phyloP scores from a whole-genome alignment of 2,888 invertebrate species.

The Scaptodrosophila latifasciaeformis region DNA sequence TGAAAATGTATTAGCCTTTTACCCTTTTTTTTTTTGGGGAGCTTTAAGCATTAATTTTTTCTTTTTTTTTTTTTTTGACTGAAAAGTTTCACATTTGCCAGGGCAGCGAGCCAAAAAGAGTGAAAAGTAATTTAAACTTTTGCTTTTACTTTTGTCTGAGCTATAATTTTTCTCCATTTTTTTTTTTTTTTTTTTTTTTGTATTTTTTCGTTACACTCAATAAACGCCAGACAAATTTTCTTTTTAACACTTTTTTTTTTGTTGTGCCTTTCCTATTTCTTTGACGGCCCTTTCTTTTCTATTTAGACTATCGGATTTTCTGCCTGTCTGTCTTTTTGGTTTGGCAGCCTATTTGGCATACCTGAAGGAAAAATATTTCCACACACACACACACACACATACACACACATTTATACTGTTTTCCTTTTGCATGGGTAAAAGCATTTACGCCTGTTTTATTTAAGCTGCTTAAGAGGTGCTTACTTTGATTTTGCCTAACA shows the following conservation, averaged over 20 bases:
- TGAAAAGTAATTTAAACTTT: conserved; percentile 64
- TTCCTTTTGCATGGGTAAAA: too few species aligned
- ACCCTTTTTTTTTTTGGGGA: conserved; percentile 39
- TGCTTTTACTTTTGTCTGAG: conserved; percentile 54
- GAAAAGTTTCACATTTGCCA: conserved; percentile 38
- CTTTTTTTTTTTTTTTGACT: too few species aligned
- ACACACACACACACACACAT: too few species aligned
- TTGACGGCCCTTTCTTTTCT: too few species aligned
- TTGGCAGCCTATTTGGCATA: too few species aligned
- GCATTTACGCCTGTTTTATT: conserved; percentile 31
- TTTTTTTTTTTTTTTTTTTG: background rate
- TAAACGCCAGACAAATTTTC: conserved; percentile 59
- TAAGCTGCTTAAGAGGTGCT: conserved; percentile 54
- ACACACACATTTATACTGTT: too few species aligned
- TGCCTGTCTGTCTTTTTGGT: too few species aligned
- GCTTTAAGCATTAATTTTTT: conserved; percentile 56
- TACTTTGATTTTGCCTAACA: conserved; percentile 51
- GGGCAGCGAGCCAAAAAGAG: conserved; percentile 25
- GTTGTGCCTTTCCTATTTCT: background rate
- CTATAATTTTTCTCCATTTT: conserved; percentile 18
- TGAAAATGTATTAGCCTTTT: conserved; percentile 44
- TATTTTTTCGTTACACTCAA: conserved; percentile 47
- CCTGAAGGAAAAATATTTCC: too few species aligned
- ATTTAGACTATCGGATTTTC: too few species aligned
- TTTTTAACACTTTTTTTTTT: conserved; percentile 52